These are phyloP conservation scores for Zeus faber DNA, from an alignment of 2,113 vertebrate genomes.

Conservation along the genomic window DNA sequence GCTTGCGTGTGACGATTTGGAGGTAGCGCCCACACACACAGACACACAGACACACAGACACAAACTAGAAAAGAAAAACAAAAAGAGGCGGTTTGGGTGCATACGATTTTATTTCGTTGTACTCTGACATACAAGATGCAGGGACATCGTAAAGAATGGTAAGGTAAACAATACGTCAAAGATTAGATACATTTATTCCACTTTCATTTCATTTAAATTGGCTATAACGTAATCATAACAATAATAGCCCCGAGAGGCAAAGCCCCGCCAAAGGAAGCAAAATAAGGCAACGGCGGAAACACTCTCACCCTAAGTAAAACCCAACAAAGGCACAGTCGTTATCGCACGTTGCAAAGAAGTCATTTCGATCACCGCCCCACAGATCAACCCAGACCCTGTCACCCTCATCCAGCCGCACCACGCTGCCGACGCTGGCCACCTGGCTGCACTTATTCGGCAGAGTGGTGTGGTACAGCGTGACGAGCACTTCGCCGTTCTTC, in stretches of 20 bases:
- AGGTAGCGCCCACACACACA: not conserved
- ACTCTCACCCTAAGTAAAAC: constrained; percentile 19
- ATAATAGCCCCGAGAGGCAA: too few relatives aligned
- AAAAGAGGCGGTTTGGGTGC: too few relatives aligned
- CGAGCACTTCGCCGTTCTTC: constrained; percentile 55
- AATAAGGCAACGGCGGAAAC: not conserved
- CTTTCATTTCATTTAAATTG: too few relatives aligned
- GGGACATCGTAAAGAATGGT: too few relatives aligned
- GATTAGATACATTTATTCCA: too few relatives aligned
- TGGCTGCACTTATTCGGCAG: constrained; percentile 42
- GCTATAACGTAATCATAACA: too few relatives aligned
- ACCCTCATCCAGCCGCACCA: constrained; percentile 22
- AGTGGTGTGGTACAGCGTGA: constrained; percentile 39
- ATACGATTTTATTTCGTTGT: too few relatives aligned
- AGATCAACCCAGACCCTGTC: constrained; percentile 33
- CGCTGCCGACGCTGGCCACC: constrained; percentile 40
- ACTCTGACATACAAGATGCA: too few relatives aligned
- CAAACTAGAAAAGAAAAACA: not conserved
- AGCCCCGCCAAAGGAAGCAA: not conserved
- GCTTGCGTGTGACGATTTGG: not conserved
- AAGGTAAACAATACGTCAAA: too few relatives aligned
- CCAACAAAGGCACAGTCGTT: constrained; percentile 50
- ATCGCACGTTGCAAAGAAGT: constrained; percentile 43
- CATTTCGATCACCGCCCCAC: constrained; percentile 30
- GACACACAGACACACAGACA: not conserved